A percentile compares a stretch with the other conserved stretches of the same genome.
phyloP scores from a whole-genome alignment of 2,113 vertebrate genomes.

The Eulacestoma nigropectus region DNA sequence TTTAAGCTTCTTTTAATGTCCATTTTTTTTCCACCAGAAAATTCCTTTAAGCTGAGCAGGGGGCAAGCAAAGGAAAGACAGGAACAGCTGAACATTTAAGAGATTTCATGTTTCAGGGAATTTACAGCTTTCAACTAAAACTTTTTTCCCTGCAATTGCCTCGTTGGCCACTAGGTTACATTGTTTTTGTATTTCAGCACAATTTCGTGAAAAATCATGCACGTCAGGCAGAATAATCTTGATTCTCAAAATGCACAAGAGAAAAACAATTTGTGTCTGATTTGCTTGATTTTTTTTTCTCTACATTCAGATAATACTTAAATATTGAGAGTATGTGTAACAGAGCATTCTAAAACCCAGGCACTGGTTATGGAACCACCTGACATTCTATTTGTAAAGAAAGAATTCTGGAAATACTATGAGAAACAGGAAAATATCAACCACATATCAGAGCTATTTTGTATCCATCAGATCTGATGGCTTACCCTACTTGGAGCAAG shows the following conservation, averaged over 20 bases:
- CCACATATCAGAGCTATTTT: neutral
- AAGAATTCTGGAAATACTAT: neutral
- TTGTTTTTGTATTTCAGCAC: neutral
- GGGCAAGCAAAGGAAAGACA: neutral
- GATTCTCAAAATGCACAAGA: neutral
- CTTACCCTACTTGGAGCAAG: neutral
- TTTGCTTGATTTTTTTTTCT: neutral
- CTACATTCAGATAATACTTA: neutral
- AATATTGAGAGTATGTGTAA: neutral
- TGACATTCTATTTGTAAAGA: neutral
- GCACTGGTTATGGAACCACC: neutral
- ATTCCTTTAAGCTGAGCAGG: neutral
- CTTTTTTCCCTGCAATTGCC: neutral
- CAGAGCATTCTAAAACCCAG: neutral
- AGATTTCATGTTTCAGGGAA: neutral
- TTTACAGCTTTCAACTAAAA: neutral
- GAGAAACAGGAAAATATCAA: constrained; percentile 7
- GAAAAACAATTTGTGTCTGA: neutral
- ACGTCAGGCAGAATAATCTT: neutral
- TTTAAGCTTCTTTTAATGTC: neutral
- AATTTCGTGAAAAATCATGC: neutral
- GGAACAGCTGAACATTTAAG: neutral
- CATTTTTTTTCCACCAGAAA: neutral
- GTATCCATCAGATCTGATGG: neutral
- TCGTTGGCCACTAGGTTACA: neutral